Conservation (phyloP, 2,888 invertebrate genomes). For the Orthosia gracilis region DNA sequence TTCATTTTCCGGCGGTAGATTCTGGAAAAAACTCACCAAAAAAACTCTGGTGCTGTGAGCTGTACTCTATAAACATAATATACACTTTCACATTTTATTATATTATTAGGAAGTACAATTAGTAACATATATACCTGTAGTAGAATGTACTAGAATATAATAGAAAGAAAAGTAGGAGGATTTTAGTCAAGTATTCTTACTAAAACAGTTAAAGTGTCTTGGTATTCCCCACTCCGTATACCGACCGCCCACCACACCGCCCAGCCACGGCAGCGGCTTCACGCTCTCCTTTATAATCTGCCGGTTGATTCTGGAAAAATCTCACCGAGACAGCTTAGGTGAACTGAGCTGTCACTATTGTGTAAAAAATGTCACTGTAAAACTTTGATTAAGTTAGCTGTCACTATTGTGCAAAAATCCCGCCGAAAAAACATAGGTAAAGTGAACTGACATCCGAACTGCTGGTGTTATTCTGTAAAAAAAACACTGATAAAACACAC, state of each 20-base stretch:
- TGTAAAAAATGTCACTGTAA: too few species aligned
- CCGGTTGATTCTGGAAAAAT: neutral
- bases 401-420: neutral
- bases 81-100: too few species aligned
- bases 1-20: slow-evolving; percentile 57
- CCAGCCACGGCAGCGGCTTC: slow-evolving; percentile 62
- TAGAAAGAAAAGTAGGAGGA: too few species aligned
- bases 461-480: neutral
- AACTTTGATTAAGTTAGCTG: too few species aligned
- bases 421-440: neutral
- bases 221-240: slow-evolving; percentile 70
- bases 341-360: neutral
- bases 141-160: too few species aligned
- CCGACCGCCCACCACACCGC: slow-evolving; percentile 66
- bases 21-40: neutral
- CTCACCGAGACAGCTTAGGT: neutral
- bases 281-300: slow-evolving; percentile 69
- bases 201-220: neutral
- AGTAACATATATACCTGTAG: too few species aligned
- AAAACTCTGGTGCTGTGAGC: neutral
- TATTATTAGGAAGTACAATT: too few species aligned
- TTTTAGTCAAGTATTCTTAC: too few species aligned
- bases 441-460: neutral
- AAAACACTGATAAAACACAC: neutral
- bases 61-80: too few species aligned